These are phyloP conservation scores for Paraplagusia blochii DNA, from an alignment of 2,113 vertebrate genomes.

Conservation along the genomic window DNA sequence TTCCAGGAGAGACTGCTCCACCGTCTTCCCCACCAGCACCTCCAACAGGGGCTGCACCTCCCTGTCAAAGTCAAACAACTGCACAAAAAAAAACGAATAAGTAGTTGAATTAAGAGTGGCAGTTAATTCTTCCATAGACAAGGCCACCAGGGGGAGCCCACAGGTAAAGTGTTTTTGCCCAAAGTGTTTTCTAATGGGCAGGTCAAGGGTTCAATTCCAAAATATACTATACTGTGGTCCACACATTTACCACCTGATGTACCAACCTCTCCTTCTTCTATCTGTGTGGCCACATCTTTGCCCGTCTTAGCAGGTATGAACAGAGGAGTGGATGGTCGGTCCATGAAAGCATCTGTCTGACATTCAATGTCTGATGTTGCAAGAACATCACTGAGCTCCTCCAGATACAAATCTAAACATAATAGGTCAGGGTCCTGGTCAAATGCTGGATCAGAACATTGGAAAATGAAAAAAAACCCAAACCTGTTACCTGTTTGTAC, in stretches of 20 bases:
- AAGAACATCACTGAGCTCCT: slow-evolving; percentile 83
- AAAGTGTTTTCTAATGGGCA: no score
- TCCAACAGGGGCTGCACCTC: slow-evolving; percentile 90
- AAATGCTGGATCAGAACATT: not conserved
- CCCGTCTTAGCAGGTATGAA: slow-evolving; percentile 92
- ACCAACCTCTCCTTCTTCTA: slow-evolving; percentile 90
- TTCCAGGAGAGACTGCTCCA: slow-evolving; percentile 91
- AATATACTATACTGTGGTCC: not conserved
- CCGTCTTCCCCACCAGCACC: slow-evolving; percentile 88
- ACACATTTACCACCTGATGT: not conserved
- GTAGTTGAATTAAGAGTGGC: not conserved
- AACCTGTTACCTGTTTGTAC: slow-evolving; percentile 87
- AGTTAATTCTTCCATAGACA: no score
- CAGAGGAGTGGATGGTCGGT: slow-evolving; percentile 85
- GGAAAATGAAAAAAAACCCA: not conserved
- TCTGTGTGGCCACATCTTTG: slow-evolving; percentile 85
- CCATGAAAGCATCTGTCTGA: slow-evolving; percentile 92
- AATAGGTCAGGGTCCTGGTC: slow-evolving; percentile 7
- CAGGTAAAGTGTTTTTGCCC: no score
- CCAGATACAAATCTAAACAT: slow-evolving; percentile 87
- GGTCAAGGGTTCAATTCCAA: no score
- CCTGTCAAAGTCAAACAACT: slow-evolving; percentile 95
- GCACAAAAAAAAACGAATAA: slow-evolving; percentile 11
- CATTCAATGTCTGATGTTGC: slow-evolving; percentile 78
- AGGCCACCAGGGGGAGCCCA: no score